These are phyloP conservation scores for Australoheros scitulus DNA, from an alignment of 2,113 vertebrate species.

Conservation along the genomic window DNA sequence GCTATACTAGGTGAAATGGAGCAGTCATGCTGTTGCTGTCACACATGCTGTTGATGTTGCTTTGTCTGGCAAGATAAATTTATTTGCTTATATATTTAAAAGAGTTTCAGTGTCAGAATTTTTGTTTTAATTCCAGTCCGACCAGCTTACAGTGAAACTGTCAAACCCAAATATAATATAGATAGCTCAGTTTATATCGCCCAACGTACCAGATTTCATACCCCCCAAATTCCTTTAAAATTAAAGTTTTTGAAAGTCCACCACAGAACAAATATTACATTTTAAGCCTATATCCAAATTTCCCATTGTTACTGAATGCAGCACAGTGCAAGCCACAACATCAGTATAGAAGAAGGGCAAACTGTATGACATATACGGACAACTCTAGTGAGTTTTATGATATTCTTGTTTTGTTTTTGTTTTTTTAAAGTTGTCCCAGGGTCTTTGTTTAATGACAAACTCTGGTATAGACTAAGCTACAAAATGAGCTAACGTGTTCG, in stretches of 20 bases:
- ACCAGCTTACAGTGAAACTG: not conserved
- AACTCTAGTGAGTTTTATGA: too few relatives aligned
- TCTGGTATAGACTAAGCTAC: too few relatives aligned
- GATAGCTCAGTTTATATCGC: not conserved
- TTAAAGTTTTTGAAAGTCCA: too few relatives aligned
- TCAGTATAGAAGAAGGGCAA: too few relatives aligned
- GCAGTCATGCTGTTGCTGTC: not conserved
- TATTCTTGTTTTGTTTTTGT: too few relatives aligned
- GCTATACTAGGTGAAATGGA: not conserved
- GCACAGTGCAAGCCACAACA: not conserved
- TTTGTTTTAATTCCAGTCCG: not conserved
- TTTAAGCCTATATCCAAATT: not conserved
- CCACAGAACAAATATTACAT: too few relatives aligned
- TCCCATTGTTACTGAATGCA: conserved; percentile 1
- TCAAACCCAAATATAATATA: not conserved
- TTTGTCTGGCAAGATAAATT: conserved; percentile 1
- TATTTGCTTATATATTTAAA: conserved; percentile 11
- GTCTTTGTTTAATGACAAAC: too few relatives aligned
- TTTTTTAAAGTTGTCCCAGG: too few relatives aligned
- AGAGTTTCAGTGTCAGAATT: not conserved
- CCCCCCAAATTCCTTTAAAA: too few relatives aligned
- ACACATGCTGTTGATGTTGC: not conserved
- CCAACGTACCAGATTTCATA: not conserved
- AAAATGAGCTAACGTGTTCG: not conserved
- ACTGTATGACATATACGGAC: too few relatives aligned